Evolutionary conservation across 2,888 invertebrate species (phyloP).

Genomic region (Emmelina monodactyla): DNA sequence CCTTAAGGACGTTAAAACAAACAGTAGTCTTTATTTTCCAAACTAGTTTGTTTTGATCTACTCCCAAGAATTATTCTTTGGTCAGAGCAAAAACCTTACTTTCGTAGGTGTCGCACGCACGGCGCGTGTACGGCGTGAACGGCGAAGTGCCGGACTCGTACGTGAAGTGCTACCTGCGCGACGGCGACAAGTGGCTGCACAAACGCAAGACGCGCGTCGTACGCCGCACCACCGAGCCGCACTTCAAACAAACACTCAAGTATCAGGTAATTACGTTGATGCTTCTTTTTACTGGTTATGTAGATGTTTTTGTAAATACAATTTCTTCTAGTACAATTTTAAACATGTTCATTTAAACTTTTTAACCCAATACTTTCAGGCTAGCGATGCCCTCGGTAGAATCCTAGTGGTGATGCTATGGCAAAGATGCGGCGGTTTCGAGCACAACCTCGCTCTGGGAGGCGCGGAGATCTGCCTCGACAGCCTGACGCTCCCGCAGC

Average conservation of each 20-base stretch:
- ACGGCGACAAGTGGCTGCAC: conserved; percentile 87
- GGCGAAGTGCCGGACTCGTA: conserved; percentile 86
- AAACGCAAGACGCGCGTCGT: conserved; percentile 91
- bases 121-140: conserved; percentile 65
- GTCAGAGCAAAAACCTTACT: too few relatives aligned
- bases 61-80: too few relatives aligned
- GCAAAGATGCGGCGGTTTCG: conserved; percentile 89
- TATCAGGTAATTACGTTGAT: conserved; percentile 66
- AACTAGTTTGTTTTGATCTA: too few relatives aligned
- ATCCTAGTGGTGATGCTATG: conserved; percentile 91
- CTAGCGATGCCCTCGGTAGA: conserved; percentile 78
- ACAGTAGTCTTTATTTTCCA: too few relatives aligned
- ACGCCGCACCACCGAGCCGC: conserved; percentile 82
- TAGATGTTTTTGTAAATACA: too few relatives aligned
- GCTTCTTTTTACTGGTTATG: background rate
- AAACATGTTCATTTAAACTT: too few relatives aligned
- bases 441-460: conserved; percentile 81
- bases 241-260: conserved; percentile 87
- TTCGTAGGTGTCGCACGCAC: conserved; percentile 52
- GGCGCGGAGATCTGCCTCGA: conserved; percentile 88
- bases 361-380: conserved; percentile 36
- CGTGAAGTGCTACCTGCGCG: conserved; percentile 91
- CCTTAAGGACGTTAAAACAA: too few relatives aligned
- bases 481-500: conserved; percentile 78
- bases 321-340: conserved; percentile 1